Percentiles rank a stretch among this genome's conserved stretches.
These are phyloP conservation scores for Mizuhopecten yessoensis DNA, from an alignment of 1,140 invertebrate genomes.

Conservation along the genomic window DNA sequence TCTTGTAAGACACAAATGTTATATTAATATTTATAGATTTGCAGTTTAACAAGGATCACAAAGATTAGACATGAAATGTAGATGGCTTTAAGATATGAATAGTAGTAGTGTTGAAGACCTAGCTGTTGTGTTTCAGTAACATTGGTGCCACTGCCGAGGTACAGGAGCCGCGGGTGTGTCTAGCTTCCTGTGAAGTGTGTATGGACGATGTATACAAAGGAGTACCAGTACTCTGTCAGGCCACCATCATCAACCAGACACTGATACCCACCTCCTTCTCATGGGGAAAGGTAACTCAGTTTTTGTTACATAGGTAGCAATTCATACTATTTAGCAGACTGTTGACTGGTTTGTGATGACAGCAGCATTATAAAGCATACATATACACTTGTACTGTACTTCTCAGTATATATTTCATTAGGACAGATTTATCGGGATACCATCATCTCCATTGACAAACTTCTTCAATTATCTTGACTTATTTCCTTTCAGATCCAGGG, in stretches of 20 bases:
- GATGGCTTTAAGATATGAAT: too few species aligned
- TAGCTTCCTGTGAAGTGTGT: slow-evolving; percentile 72
- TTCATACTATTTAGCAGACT: too few species aligned
- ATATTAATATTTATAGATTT: too few species aligned
- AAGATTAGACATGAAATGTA: too few species aligned
- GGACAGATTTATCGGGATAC: neutral
- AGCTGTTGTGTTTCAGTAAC: slow-evolving; percentile 63
- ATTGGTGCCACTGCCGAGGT: slow-evolving; percentile 75
- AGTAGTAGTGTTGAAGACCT: too few species aligned
- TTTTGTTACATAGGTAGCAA: too few species aligned
- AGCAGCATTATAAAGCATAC: too few species aligned
- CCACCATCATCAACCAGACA: slow-evolving; percentile 77
- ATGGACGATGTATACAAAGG: slow-evolving; percentile 75
- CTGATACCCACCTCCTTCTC: slow-evolving; percentile 69
- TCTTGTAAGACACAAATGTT: too few species aligned
- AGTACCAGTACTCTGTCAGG: slow-evolving; percentile 70
- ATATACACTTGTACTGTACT: neutral
- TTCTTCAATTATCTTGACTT: too few species aligned
- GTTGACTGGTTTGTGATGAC: too few species aligned
- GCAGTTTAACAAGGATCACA: too few species aligned
- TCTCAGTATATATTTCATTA: neutral
- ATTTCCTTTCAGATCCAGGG: slow-evolving; percentile 70
- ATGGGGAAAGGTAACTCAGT: slow-evolving; percentile 66
- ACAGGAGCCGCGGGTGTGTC: slow-evolving; percentile 76
- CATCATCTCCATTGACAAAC: neutral